A percentile compares a stretch with the other conserved stretches of the same genome.
Evolutionary conservation across 2,888 invertebrate species (phyloP).

Genomic region (Xestia rhomboidea): DNA sequence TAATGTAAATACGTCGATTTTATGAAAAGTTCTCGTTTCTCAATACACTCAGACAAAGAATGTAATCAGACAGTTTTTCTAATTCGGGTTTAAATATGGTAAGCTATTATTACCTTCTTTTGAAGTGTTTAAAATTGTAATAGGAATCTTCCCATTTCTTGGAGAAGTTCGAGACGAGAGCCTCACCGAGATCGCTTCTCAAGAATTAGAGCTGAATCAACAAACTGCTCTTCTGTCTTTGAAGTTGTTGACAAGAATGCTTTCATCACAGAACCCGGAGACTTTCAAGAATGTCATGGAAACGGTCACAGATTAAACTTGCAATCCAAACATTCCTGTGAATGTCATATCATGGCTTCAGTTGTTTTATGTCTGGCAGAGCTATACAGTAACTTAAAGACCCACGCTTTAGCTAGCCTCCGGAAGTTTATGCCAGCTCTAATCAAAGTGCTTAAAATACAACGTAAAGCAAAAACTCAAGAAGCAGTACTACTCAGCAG

Average conservation of each 20-base stretch:
- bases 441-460: slow-evolving; percentile 91
- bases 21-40: too few species aligned
- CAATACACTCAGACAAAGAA: too few species aligned
- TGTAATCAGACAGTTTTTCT: too few species aligned
- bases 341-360: slow-evolving; percentile 94
- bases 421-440: slow-evolving; percentile 95
- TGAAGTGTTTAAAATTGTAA: too few species aligned
- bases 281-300: slow-evolving; percentile 93
- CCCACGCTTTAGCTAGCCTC: slow-evolving; percentile 93
- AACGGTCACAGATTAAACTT: slow-evolving; percentile 92
- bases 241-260: slow-evolving; percentile 94
- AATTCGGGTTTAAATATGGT: too few species aligned
- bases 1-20: too few species aligned
- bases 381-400: slow-evolving; percentile 93
- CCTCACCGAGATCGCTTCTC: slow-evolving; percentile 78
- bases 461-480: slow-evolving; percentile 91
- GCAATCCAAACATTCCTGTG: slow-evolving; percentile 87
- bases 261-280: slow-evolving; percentile 92
- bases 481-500: slow-evolving; percentile 92
- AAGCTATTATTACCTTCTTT: too few species aligned
- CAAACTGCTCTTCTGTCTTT: slow-evolving; percentile 96
- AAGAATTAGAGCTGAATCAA: slow-evolving; percentile 93
- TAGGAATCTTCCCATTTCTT: too few species aligned
- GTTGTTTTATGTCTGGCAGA: slow-evolving; percentile 95
- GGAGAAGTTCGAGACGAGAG: slow-evolving; percentile 81